Evolutionary conservation across 2,797 vertebrate genomes (phyloP).

Genomic region (Poecilia picta): DNA sequence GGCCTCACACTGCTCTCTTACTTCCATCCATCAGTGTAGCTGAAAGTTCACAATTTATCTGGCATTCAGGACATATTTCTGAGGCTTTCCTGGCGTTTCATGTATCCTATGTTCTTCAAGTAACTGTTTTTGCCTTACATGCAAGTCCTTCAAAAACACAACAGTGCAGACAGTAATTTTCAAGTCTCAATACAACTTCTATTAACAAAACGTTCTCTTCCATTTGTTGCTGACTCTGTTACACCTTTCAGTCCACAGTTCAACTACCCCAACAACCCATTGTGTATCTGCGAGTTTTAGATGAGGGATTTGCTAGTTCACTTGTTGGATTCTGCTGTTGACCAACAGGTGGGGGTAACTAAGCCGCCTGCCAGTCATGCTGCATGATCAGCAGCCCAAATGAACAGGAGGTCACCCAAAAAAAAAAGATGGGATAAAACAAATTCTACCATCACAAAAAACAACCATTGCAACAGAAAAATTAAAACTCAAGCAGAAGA

Average conservation of each 20-base stretch:
- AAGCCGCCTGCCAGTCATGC: slow-evolving; percentile 23
- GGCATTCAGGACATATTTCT: slow-evolving; percentile 38
- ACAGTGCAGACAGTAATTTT: slow-evolving; percentile 16
- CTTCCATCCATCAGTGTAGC: slow-evolving; percentile 19
- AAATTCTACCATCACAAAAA: background rate
- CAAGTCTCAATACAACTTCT: background rate
- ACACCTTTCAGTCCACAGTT: slow-evolving; percentile 2
- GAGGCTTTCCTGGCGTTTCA: slow-evolving; percentile 27
- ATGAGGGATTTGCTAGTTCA: slow-evolving; percentile 34
- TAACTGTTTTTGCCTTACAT: slow-evolving; percentile 13
- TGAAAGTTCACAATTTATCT: slow-evolving; percentile 19
- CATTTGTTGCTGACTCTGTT: background rate
- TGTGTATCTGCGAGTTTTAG: slow-evolving; percentile 14
- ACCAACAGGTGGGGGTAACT: slow-evolving; percentile 26
- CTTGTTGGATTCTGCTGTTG: slow-evolving; percentile 33
- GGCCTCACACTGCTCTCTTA: slow-evolving; percentile 20
- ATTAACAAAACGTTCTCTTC: background rate
- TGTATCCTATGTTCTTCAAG: slow-evolving; percentile 14
- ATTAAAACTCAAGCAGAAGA: background rate
- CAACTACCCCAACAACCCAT: slow-evolving; percentile 4
- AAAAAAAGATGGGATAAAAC: slow-evolving; percentile 3
- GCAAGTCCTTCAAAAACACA: slow-evolving; percentile 2
- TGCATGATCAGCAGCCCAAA: slow-evolving; percentile 11
- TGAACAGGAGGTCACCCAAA: background rate
- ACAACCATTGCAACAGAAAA: background rate